Base-by-base conservation (phyloP, 2,797 vertebrate genomes). In the Hylomyscus alleni region DNA sequence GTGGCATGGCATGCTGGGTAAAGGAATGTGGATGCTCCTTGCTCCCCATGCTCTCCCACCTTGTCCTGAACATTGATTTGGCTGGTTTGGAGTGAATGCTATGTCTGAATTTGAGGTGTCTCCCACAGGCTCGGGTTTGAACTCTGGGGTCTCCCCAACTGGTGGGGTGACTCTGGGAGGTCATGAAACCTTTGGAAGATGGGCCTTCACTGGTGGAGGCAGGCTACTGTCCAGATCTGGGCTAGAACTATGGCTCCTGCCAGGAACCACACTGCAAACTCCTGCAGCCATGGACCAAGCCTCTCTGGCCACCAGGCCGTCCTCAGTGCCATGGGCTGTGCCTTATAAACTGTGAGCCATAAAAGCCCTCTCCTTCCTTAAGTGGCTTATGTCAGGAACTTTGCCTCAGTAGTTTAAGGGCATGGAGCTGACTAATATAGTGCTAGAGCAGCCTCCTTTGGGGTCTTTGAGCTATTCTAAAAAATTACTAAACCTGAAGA, bases 401-500 rank as follows among this genome's bases (percentile, higher is more conserved):
- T 88, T 75, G 52, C 17, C 86, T 40, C 52, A 56, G n/a, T 9
- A 73, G 52, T n/a, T 72, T 72, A 37, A 72, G 34, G 58, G 13
- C 34, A 24, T n/a, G n/a, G 65, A 3, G 24, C 10, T 24, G 34
- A 13, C 12, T 52, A 40, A 73, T 19, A 12, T 1, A 19, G n/a
- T 81, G 13, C 73, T 19, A 40, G 20, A 89, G 56, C 34, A 72
- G 65, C 67, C 82, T 69, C 69, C 75, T 20, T 76, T 78, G 50
- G 87, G 4, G 78, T 90, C 77, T 85, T 9, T 26, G 44, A 88
- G 37, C n/a, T 77, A 31, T 40, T 95, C 26, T 76, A 80, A 44
- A n/a, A 85, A 87, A 92, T 87, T 37, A 40, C 37, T 40, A 54
- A 83, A 84, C 13, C 17, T 52, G n/a, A 85, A 40, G 3, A 65